A percentile compares a stretch with the other conserved stretches of the same genome.
phyloP scores from a whole-genome alignment of 2,888 invertebrate species.

The Nowickia ferox region DNA sequence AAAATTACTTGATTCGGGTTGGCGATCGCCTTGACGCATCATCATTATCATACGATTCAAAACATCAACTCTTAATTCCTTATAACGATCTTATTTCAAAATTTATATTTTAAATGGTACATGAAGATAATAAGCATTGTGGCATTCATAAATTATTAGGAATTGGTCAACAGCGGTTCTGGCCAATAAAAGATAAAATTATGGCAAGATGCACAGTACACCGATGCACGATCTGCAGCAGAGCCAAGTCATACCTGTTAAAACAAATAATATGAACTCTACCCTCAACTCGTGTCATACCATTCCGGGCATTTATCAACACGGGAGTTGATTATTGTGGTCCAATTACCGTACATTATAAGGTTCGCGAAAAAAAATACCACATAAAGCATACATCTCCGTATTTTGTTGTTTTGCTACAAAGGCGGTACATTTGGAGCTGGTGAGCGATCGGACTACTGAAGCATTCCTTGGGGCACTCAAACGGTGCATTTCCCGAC shows the following conservation, averaged over 20 bases:
- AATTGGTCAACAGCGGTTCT: slow-evolving; percentile 22
- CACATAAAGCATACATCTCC: slow-evolving; percentile 28
- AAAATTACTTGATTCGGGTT: slow-evolving; percentile 54
- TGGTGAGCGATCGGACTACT: neutral
- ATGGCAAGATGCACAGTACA: slow-evolving; percentile 34
- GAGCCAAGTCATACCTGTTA: neutral
- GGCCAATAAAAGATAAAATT: slow-evolving; percentile 43
- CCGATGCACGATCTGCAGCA: neutral
- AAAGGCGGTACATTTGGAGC: slow-evolving; percentile 45
- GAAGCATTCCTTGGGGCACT: neutral
- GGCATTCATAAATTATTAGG: slow-evolving; percentile 6
- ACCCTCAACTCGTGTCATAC: slow-evolving; percentile 50
- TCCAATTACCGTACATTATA: slow-evolving; percentile 29
- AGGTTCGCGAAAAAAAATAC: slow-evolving; percentile 20
- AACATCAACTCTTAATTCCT: slow-evolving; percentile 74
- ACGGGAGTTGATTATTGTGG: slow-evolving; percentile 50
- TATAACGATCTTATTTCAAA: slow-evolving; percentile 49
- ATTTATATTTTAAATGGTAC: slow-evolving; percentile 18
- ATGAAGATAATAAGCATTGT: slow-evolving; percentile 27
- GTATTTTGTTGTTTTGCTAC: slow-evolving; percentile 43
- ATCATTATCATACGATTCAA: slow-evolving; percentile 59
- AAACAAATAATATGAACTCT: neutral
- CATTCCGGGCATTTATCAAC: slow-evolving; percentile 46
- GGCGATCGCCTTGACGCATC: slow-evolving; percentile 72
- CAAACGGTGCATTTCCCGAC: no score